Conservation (phyloP, 2,113 vertebrate species). For the Oophaga pumilio region DNA sequence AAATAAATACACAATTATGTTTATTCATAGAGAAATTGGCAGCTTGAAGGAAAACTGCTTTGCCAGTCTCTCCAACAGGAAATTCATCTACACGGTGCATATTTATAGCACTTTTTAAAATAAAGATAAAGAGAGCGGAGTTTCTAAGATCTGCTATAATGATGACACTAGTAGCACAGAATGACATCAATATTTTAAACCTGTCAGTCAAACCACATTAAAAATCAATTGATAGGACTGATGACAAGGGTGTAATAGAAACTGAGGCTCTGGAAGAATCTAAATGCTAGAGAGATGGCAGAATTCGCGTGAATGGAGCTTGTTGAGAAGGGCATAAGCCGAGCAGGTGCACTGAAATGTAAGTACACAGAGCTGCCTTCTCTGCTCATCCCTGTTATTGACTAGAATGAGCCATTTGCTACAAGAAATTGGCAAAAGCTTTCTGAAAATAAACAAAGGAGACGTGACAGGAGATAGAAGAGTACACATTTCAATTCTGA, state of each 20-base stretch:
- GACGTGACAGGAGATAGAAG: background rate
- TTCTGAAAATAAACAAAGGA: background rate
- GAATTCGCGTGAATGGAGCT: slow-evolving; percentile 16
- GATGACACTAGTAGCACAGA: background rate
- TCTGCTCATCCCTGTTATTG: background rate
- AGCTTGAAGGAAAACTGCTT: background rate
- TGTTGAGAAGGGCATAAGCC: background rate
- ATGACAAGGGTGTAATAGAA: background rate
- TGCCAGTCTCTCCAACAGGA: background rate
- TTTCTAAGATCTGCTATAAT: background rate
- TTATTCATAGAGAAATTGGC: slow-evolving; percentile 4
- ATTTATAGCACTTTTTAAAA: background rate
- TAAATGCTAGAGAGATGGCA: slow-evolving; percentile 27
- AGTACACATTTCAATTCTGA: background rate
- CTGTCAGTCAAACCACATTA: slow-evolving; percentile 17
- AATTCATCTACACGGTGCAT: background rate
- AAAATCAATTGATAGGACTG: slow-evolving; percentile 18
- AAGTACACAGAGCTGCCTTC: slow-evolving; percentile 2
- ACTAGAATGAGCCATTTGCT: background rate
- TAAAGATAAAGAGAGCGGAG: no score
- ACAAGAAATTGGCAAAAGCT: background rate
- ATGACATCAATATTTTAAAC: background rate
- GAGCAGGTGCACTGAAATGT: slow-evolving; percentile 35
- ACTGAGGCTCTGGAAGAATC: background rate
- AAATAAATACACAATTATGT: slow-evolving; percentile 15